Evolutionary conservation across 2,113 vertebrate species (phyloP).

Genomic region (Cyprinodon tularosa): DNA sequence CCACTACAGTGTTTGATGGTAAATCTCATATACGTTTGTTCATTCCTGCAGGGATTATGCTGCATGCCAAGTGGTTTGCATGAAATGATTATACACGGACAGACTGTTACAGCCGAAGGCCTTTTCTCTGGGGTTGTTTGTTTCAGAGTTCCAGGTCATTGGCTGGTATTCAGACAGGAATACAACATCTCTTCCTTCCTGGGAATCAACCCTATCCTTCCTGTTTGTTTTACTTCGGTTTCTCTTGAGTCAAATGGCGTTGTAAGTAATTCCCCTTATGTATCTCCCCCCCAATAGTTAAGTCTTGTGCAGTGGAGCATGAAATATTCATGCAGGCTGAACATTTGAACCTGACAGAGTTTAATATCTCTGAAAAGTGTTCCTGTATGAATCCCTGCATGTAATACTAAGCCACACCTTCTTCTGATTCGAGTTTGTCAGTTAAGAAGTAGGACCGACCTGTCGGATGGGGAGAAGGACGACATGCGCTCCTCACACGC

Average conservation of each 20-base stretch:
- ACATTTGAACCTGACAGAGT: background rate
- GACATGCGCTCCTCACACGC: conserved; percentile 96
- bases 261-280: background rate
- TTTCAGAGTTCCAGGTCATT: background rate
- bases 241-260: background rate
- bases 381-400: too few species aligned
- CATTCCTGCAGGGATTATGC: background rate
- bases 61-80: background rate
- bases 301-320: too few species aligned
- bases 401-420: background rate
- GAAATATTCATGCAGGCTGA: background rate
- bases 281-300: too few species aligned
- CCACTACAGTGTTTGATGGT: too few species aligned
- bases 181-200: background rate
- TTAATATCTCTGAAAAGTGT: too few species aligned
- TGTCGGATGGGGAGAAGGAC: conserved; percentile 94
- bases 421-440: background rate
- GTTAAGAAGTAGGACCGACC: conserved; percentile 83
- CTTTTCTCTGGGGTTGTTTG: background rate
- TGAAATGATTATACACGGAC: background rate
- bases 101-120: background rate
- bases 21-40: too few species aligned
- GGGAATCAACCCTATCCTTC: background rate
- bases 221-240: background rate
- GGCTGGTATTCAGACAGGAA: too few species aligned